Evolutionary conservation across 2,888 invertebrate genomes (phyloP), one percentile per base, ranked within the genome.

Genomic region (Mycalesis mineus): DNA sequence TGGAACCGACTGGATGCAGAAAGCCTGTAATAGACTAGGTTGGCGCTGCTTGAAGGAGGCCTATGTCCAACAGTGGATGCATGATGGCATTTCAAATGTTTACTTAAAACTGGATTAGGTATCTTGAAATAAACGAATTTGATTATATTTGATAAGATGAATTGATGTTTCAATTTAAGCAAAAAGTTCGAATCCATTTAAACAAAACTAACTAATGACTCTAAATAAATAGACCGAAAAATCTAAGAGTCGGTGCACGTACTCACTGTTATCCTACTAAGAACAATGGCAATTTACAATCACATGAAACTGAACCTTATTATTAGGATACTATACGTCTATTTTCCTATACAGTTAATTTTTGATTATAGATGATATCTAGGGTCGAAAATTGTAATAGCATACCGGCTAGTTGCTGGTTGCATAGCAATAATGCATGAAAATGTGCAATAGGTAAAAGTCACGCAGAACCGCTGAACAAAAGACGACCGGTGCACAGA

Each of bases 171-270:
- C 22, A 22, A 22, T 22, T 22, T 22, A 22, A 22, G 5, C 5
- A 5, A 22, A 5, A 2, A 22, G 22, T 22, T 22, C 22, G 22
- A 22, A 22, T 22, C 2, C 22, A 22, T 48, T 55, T 39, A 55
- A 57, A 17, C 37, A 28, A 73, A 76, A 73, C 67, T 78, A 75
- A 81, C 78, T 84, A 84, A 84, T 77, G 69, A 72, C 74, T 71
- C 64, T 69, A 65, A 74, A 66, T 75, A 82, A 87, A 84, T 86
- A 82, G 86, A 86, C 79, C 87, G 80, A 71, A 72, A 79, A 84
- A 84, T 82, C 77, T 74, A 75, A 82, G 75, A 77, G 70, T 74
- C 72, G 68, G 71, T 68, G 73, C 77, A 79, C 75, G 76, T 75
- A 71, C 67, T 66, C 56, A 52, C 51, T 58, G 49, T 39, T 36